phyloP scores from a whole-genome alignment of 2,797 vertebrate species.

The Dipus sagitta region DNA sequence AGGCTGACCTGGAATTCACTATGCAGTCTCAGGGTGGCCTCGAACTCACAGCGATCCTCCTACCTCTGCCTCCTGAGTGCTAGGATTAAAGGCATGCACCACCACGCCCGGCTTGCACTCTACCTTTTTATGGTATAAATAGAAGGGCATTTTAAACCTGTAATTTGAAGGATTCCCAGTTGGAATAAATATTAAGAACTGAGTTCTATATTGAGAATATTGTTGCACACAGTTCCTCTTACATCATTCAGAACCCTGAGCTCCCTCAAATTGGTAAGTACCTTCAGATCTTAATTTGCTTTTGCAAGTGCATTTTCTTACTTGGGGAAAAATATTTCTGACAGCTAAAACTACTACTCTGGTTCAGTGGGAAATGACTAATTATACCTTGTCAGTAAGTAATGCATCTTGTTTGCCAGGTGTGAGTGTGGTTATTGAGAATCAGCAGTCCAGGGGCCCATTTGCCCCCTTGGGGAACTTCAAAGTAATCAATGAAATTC shows the following conservation, averaged over 20 bases:
- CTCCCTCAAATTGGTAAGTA: slow-evolving; percentile 4
- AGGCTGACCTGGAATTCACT: too few species aligned
- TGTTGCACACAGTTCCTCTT: not conserved
- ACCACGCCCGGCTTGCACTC: too few species aligned
- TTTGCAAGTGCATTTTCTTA: slow-evolving; percentile 72
- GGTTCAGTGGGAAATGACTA: slow-evolving; percentile 75
- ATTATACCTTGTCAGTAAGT: slow-evolving; percentile 76
- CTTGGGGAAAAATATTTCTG: slow-evolving; percentile 65
- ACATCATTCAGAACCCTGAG: not conserved
- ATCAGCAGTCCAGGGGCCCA: slow-evolving; percentile 32
- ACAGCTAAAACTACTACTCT: slow-evolving; percentile 73
- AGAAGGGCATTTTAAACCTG: not conserved
- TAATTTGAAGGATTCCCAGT: not conserved
- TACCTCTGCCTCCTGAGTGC: too few species aligned
- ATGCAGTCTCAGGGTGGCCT: too few species aligned
- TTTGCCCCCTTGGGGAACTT: not conserved
- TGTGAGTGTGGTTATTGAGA: slow-evolving; percentile 67
- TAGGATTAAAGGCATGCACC: too few species aligned
- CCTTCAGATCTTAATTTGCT: slow-evolving; percentile 72
- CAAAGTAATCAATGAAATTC: slow-evolving; percentile 58
- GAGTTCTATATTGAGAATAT: not conserved
- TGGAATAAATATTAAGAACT: slow-evolving; percentile 35
- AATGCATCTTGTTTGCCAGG: slow-evolving; percentile 71
- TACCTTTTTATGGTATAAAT: not conserved
- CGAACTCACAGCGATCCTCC: too few species aligned